These are phyloP conservation scores for Mamestra configurata DNA, from an alignment of 1,140 invertebrate species.

Conservation along the genomic window DNA sequence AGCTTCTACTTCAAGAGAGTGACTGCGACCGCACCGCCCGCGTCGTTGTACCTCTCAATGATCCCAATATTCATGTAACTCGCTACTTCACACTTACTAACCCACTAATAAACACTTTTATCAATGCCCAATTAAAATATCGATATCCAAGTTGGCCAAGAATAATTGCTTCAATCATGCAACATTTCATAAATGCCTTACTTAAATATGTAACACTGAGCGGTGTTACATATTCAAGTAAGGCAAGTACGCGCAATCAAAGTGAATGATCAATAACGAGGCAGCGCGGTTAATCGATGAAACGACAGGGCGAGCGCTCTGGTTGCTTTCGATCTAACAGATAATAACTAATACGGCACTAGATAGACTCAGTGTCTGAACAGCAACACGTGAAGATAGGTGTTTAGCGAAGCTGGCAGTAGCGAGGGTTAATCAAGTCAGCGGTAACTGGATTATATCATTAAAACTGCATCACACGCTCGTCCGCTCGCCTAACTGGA, in stretches of 20 bases:
- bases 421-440: slow-evolving; percentile 80
- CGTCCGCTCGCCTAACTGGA: slow-evolving; percentile 78
- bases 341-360: slow-evolving; percentile 71
- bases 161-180: slow-evolving; percentile 54
- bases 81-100: slow-evolving; percentile 33
- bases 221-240: slow-evolving; percentile 48
- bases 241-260: slow-evolving; percentile 59
- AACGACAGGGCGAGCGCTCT: slow-evolving; percentile 59
- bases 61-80: slow-evolving; percentile 1
- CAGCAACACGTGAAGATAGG: slow-evolving; percentile 70
- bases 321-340: slow-evolving; percentile 56
- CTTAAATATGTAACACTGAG: too few relatives aligned
- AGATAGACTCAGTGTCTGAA: slow-evolving; percentile 59
- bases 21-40: neutral
- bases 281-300: slow-evolving; percentile 66
- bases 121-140: slow-evolving; percentile 48
- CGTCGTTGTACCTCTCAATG: neutral
- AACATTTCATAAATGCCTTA: slow-evolving; percentile 62
- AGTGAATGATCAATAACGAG: slow-evolving; percentile 69
- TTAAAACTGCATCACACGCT: slow-evolving; percentile 83
- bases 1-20: slow-evolving; percentile 52
- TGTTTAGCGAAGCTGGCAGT: slow-evolving; percentile 66
- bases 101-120: slow-evolving; percentile 33
- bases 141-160: slow-evolving; percentile 20
- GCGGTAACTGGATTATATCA: slow-evolving; percentile 84